Conservation (phyloP, 2,113 vertebrate species). For the Chaetodon trifascialis region DNA sequence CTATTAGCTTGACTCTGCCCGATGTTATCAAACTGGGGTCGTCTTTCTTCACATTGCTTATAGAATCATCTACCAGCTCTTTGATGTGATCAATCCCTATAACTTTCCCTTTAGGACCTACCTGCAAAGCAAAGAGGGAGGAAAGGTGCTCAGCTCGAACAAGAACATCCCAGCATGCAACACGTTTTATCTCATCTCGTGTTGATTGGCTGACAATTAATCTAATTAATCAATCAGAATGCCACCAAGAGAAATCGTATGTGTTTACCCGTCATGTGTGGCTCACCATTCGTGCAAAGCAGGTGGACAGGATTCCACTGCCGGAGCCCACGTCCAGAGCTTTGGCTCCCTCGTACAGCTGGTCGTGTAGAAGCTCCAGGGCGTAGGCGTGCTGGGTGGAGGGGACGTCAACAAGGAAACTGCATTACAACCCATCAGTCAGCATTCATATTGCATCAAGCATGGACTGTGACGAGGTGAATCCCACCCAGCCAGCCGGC, state of each 20-base stretch:
- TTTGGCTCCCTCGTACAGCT: slow-evolving; percentile 96
- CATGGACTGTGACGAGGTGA: background rate
- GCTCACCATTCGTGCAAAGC: slow-evolving; percentile 98
- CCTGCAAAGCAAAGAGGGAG: slow-evolving; percentile 83
- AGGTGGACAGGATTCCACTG: slow-evolving; percentile 96
- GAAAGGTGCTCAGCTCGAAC: background rate
- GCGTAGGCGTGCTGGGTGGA: slow-evolving; percentile 93
- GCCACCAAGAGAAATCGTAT: slow-evolving; percentile 42
- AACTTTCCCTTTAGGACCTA: slow-evolving; percentile 95
- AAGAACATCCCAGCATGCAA: background rate
- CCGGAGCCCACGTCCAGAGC: slow-evolving; percentile 98
- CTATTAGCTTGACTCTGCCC: slow-evolving; percentile 92
- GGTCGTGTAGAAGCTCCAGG: slow-evolving; percentile 96
- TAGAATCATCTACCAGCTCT: slow-evolving; percentile 97
- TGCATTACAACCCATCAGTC: slow-evolving; percentile 29
- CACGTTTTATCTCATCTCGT: background rate
- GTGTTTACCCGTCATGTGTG: slow-evolving; percentile 61
- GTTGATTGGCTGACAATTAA: background rate
- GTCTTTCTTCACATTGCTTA: slow-evolving; percentile 97
- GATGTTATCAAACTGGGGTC: slow-evolving; percentile 94
- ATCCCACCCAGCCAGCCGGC: background rate
- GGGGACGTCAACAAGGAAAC: background rate
- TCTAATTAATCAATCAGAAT: background rate
- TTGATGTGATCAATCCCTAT: slow-evolving; percentile 99
- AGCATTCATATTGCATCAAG: background rate